Evolutionary conservation across 2,888 invertebrate genomes (phyloP).

Genomic region (Agriopis leucophaearia): DNA sequence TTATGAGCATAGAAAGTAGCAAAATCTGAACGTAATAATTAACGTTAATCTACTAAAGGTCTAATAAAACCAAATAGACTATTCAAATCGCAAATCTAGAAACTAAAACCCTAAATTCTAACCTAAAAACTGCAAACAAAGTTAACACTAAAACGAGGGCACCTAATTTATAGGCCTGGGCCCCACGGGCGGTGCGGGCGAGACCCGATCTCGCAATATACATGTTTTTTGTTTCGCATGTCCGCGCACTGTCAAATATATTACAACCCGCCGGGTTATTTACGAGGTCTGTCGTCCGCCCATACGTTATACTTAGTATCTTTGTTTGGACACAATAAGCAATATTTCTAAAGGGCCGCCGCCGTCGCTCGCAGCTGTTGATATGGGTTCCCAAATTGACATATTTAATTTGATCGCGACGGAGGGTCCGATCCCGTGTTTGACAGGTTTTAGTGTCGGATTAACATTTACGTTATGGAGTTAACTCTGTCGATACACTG

Average conservation of each 20-base stretch:
- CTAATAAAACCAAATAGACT: conserved; percentile 9
- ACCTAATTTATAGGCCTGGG: conserved; percentile 70
- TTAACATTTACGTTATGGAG: conserved; percentile 81
- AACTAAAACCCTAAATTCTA: conserved; percentile 32
- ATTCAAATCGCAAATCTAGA: conserved; percentile 18
- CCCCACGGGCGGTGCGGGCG: conserved; percentile 61
- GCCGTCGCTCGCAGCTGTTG: conserved; percentile 85
- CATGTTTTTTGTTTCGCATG: conserved; percentile 86
- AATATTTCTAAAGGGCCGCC: conserved; percentile 85
- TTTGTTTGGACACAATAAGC: conserved; percentile 87
- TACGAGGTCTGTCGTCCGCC: conserved; percentile 85
- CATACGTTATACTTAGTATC: conserved; percentile 87
- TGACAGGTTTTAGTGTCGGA: conserved; percentile 86
- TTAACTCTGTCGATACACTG: conserved; percentile 75
- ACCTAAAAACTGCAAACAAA: conserved; percentile 56
- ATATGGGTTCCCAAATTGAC: conserved; percentile 86
- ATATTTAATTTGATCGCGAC: conserved; percentile 86
- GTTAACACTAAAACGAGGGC: conserved; percentile 71
- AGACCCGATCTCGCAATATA: conserved; percentile 80
- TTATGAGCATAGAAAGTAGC: background rate
- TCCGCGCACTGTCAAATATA: conserved; percentile 87
- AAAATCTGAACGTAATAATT: background rate
- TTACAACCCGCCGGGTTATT: conserved; percentile 85
- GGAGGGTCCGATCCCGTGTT: conserved; percentile 80
- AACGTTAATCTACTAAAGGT: conserved; percentile 8